Conservation (phyloP, 2,888 invertebrate genomes). For the Petrophora chlorosata region DNA sequence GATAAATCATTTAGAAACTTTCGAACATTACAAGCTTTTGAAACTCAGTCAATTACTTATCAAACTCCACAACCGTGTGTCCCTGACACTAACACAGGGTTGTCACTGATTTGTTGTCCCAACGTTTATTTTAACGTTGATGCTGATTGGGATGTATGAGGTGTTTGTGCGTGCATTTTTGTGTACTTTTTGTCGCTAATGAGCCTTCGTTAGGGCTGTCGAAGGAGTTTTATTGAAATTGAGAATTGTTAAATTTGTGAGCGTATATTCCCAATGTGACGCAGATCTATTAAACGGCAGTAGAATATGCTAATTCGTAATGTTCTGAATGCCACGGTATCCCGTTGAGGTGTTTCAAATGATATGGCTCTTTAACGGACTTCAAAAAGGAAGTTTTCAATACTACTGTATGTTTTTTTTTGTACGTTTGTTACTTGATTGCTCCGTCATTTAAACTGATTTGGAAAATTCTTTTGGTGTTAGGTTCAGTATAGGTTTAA, state of each 20-base stretch:
- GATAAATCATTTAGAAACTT: too few relatives aligned
- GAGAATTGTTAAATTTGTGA: not conserved
- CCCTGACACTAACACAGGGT: slow-evolving; percentile 49
- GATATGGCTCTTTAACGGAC: too few relatives aligned
- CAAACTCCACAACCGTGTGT: slow-evolving; percentile 39
- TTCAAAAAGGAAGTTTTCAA: too few relatives aligned
- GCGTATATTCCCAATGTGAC: not conserved
- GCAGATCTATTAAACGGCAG: not conserved
- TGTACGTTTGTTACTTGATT: too few relatives aligned
- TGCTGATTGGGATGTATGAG: slow-evolving; percentile 77
- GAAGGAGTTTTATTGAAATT: slow-evolving; percentile 27
- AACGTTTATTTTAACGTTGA: slow-evolving; percentile 77
- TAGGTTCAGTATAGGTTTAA: too few relatives aligned
- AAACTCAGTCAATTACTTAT: slow-evolving; percentile 10
- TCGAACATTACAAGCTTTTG: too few relatives aligned
- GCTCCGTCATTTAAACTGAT: too few relatives aligned
- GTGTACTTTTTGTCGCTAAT: slow-evolving; percentile 68
- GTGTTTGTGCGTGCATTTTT: slow-evolving; percentile 62
- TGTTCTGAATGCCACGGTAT: too few relatives aligned
- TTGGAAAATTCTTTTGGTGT: too few relatives aligned
- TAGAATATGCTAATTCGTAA: too few relatives aligned
- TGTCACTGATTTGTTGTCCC: slow-evolving; percentile 76
- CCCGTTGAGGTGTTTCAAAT: too few relatives aligned
- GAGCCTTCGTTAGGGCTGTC: slow-evolving; percentile 63
- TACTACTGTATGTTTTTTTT: too few relatives aligned